A percentile compares a stretch with the other conserved stretches of the same genome.
Evolutionary conservation across 2,113 vertebrate species (phyloP).

Genomic region (Tichodroma muraria): DNA sequence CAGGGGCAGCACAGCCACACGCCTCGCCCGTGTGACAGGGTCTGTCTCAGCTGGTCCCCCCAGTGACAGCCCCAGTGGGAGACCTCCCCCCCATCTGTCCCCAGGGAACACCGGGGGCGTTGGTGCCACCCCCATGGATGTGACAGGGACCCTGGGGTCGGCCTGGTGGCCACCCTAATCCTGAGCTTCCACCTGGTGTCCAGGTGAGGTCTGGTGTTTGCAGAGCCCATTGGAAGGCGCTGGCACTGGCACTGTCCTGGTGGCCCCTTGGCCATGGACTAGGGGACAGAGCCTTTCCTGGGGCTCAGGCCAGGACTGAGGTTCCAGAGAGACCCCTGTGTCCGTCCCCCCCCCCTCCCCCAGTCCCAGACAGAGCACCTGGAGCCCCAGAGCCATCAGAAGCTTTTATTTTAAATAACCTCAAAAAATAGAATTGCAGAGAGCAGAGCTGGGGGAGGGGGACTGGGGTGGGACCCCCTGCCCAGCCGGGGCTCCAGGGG

Average conservation of each 20-base stretch:
- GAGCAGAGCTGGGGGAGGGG: background rate
- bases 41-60: no score
- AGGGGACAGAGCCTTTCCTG: rapidly evolving
- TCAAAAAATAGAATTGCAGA: slow-evolving; percentile 45
- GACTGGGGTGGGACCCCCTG: background rate
- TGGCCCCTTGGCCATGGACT: background rate
- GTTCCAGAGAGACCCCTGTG: background rate
- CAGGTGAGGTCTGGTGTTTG: background rate
- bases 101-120: rapidly evolving
- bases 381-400: background rate
- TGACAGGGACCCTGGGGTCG: background rate
- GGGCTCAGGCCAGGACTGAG: background rate
- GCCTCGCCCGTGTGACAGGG: no score
- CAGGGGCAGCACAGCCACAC: no score
- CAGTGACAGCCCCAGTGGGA: no score
- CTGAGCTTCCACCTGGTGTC: background rate
- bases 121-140: background rate
- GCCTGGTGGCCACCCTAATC: no score
- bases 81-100: background rate
- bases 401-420: slow-evolving; percentile 54
- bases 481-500: background rate
- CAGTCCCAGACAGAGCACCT: background rate
- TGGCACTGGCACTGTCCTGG: background rate
- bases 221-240: background rate
- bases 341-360: background rate